Evolutionary conservation across 2,797 vertebrate genomes (phyloP), one percentile per base, ranked within the genome.

Genomic region (Knipowitschia caucasica): DNA sequence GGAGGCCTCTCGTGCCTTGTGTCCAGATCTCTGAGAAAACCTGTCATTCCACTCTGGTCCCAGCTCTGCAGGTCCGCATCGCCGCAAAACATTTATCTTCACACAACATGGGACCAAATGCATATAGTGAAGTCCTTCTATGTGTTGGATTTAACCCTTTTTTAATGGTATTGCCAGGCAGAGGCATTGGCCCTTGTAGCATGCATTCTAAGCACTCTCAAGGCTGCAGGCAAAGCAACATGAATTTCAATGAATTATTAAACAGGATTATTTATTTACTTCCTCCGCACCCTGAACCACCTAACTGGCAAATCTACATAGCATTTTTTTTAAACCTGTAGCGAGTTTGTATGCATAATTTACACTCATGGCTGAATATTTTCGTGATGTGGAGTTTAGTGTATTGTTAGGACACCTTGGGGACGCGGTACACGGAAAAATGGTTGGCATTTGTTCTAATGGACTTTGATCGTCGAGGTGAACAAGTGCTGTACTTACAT

Each of bases 191-290:
- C 75, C 77, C 80, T 87, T 62, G 73, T 76, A 85, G 80, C 73
- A 67, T 87, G 84, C 81, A 84, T 88, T 85, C 80, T 81, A 85
- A 87, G 82, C 70, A 82, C 71, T 81, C 77, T 84, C 83, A 82
- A 84, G 84, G 81, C 86, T 85, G 36, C 71, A 88, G 81, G 86
- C 82, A 86, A 86, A 87, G 84, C 83, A 88, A 88, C 84, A 89
- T 85, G 83, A 86, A 84, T 89, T 82, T 83, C 68, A 80, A 87
- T 89, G 81, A 87, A 89, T 89, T 87, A 89, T 89, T 89, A 78
- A 89, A 82, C 67, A 81, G 73, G 81, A 89, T 89, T 86, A 87
- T 89, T 89, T 89, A 89, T 89, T 89, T 89, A 87, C 87, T 86
- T 87, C 77, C 83, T 81, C 80, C 33, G 62, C 77, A 83, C 75